phyloP scores from a whole-genome alignment of 2,113 vertebrate genomes.

The Gallinago jamesoni region DNA sequence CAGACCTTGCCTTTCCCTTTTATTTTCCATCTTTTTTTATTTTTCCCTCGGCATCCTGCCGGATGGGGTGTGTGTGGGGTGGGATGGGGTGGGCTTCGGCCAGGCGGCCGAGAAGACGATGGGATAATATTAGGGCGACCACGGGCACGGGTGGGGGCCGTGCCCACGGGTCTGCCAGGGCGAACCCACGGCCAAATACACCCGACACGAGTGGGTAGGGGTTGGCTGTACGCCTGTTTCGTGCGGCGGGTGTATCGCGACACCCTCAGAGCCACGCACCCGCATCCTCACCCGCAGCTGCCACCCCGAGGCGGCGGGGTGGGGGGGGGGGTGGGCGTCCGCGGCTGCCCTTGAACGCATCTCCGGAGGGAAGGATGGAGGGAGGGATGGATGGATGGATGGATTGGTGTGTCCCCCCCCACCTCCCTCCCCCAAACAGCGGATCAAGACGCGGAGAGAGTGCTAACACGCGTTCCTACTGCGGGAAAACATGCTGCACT shows the following conservation, averaged over 20 bases:
- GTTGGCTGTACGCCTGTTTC: rapidly evolving
- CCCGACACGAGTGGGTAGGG: rapidly evolving
- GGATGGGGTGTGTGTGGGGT: no score
- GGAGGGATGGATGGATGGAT: no score
- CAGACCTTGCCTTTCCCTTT: not conserved
- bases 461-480: slow-evolving; percentile 60
- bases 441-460: slow-evolving; percentile 33
- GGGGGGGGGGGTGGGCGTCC: no score
- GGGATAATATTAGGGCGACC: not conserved
- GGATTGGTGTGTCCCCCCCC: not conserved
- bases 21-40: not conserved
- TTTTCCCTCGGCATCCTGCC: no score
- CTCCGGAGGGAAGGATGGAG: not conserved
- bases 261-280: rapidly evolving
- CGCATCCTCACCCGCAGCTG: not conserved
- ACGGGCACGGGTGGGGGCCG: not conserved
- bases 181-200: no score
- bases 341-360: not conserved
- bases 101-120: not conserved
- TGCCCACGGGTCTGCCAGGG: no score
- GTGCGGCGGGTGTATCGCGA: rapidly evolving
- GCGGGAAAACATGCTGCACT: slow-evolving; percentile 55
- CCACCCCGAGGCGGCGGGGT: not conserved
- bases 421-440: not conserved
- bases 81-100: not conserved